Evolutionary conservation across 2,797 vertebrate species (phyloP).

Genomic region (Amazonetta brasiliensis): DNA sequence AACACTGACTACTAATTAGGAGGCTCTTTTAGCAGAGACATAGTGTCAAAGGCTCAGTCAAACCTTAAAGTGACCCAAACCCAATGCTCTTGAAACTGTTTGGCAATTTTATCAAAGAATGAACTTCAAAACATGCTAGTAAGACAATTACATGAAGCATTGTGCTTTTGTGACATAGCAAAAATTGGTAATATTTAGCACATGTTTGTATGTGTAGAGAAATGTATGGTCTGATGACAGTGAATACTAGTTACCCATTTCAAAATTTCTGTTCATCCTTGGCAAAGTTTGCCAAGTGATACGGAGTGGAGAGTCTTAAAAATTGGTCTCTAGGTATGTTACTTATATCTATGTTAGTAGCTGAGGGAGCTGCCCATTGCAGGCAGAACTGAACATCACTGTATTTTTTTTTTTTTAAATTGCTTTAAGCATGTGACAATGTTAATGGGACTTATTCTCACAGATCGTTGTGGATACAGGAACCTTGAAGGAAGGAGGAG

Average conservation of each 20-base stretch:
- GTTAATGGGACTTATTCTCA: not conserved
- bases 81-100: not conserved
- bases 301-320: not conserved
- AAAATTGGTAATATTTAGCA: not conserved
- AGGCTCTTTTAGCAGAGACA: not conserved
- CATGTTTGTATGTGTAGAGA: not conserved
- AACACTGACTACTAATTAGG: not conserved
- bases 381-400: not conserved
- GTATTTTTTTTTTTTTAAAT: not conserved
- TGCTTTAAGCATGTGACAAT: not conserved
- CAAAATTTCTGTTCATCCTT: not conserved
- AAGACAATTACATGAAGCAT: rapidly evolving
- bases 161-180: not conserved
- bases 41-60: not conserved
- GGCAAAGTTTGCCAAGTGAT: not conserved
- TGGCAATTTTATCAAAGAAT: not conserved
- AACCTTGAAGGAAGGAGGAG: not conserved
- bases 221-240: not conserved
- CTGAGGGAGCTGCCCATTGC: not conserved
- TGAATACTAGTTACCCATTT: not conserved
- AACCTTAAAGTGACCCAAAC: not conserved
- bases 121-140: not conserved
- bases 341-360: not conserved
- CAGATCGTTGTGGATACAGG: not conserved
- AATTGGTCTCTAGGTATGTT: not conserved